Conservation (phyloP, 2,888 invertebrate species). For the Drosophila longiperda region DNA sequence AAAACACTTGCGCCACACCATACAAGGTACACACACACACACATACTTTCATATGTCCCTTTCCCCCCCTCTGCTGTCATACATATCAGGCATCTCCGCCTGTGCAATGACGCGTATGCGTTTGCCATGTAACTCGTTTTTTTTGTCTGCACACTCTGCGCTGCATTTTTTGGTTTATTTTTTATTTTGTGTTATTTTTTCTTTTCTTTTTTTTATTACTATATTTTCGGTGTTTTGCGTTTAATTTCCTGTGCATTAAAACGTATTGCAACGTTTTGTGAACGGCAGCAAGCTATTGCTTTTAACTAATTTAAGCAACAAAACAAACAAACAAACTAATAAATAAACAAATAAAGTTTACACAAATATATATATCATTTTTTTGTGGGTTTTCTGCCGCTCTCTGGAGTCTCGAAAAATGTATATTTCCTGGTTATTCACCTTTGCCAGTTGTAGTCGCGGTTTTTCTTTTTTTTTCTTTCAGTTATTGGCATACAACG, state of each 20-base stretch:
- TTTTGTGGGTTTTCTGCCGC: conserved; percentile 10
- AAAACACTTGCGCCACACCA: conserved; percentile 56
- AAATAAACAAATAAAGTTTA: not conserved
- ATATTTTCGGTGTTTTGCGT: conserved; percentile 21
- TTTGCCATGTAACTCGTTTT: conserved; percentile 67
- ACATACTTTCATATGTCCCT: too few relatives aligned
- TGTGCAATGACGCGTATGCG: conserved; percentile 62
- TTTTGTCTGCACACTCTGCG: conserved; percentile 17
- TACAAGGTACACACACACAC: conserved; percentile 23
- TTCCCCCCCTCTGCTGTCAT: not conserved
- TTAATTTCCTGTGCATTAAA: conserved; percentile 70
- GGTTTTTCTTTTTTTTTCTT: not conserved
- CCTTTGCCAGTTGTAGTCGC: conserved; percentile 25
- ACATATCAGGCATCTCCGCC: conserved; percentile 6
- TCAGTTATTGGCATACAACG: conserved; percentile 20
- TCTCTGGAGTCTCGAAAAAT: conserved; percentile 44
- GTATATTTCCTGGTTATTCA: conserved; percentile 42
- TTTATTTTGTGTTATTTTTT: conserved; percentile 10
- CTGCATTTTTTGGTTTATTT: conserved; percentile 12
- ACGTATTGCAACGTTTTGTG: conserved; percentile 51
- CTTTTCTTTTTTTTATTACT: conserved; percentile 20
- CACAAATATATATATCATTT: conserved; percentile 2
- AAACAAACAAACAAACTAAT: not conserved
- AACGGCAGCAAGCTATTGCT: conserved; percentile 9
- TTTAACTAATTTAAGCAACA: conserved; percentile 24